Evolutionary conservation across 2,888 invertebrate species (phyloP).

Genomic region (Anarsia innoxiella): DNA sequence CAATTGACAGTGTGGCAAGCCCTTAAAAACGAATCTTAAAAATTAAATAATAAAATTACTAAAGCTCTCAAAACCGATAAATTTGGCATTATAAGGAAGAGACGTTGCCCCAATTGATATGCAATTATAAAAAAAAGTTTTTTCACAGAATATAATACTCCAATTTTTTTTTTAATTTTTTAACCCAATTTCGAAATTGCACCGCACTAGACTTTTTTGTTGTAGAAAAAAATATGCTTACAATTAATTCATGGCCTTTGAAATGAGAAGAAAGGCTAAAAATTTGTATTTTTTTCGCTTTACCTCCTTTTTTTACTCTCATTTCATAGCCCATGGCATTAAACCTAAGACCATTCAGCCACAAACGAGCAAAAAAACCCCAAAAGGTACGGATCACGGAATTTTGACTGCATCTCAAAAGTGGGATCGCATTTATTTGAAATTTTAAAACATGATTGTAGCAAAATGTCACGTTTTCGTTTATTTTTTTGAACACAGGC

Average conservation of each 20-base stretch:
- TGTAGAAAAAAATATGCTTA: constrained; percentile 16
- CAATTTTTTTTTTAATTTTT: constrained; percentile 13
- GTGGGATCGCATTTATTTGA: constrained; percentile 29
- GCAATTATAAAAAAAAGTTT: constrained; percentile 20
- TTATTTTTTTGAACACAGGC: too few relatives aligned
- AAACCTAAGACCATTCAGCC: neutral
- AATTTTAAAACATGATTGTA: too few relatives aligned
- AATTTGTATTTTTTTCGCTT: neutral
- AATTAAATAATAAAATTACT: neutral
- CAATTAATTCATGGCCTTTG: constrained; percentile 1
- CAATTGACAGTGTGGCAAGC: too few relatives aligned
- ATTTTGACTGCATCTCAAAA: constrained; percentile 33
- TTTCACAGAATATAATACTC: constrained; percentile 13
- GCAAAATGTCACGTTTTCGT: too few relatives aligned
- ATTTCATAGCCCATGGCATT: neutral
- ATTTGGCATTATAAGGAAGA: constrained; percentile 11
- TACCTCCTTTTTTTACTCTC: neutral
- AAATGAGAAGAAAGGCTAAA: neutral
- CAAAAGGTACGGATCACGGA: constrained; percentile 35
- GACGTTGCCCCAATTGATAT: constrained; percentile 20
- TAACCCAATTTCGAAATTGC: constrained; percentile 21
- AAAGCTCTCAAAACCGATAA: neutral
- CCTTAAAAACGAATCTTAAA: too few relatives aligned
- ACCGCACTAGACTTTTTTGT: constrained; percentile 18
- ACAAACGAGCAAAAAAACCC: constrained; percentile 15